A percentile compares a stretch with the other conserved stretches of the same genome.
phyloP scores from a whole-genome alignment of 2,113 vertebrate genomes.

The Mormoops blainvillei region DNA sequence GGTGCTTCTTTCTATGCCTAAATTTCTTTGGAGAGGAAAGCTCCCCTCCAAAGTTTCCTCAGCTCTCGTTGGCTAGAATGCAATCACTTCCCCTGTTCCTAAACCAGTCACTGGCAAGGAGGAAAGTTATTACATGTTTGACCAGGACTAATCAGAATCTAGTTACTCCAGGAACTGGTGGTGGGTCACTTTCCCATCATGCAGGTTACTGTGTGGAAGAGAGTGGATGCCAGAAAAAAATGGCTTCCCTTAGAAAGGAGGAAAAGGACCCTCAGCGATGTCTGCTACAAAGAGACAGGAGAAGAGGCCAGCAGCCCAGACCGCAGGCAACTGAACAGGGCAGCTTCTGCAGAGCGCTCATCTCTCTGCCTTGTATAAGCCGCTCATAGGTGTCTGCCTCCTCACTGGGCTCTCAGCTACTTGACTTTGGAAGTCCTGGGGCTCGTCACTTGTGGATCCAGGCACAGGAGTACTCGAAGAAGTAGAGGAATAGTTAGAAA shows the following conservation, averaged over 20 bases:
- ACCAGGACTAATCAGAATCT: not conserved
- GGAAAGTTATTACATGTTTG: not conserved
- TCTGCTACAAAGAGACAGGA: not conserved
- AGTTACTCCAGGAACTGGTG: not conserved
- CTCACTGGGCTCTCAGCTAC: not conserved
- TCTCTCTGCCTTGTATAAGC: no score
- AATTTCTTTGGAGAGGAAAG: not conserved
- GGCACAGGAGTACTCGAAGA: not conserved
- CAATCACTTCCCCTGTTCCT: not conserved
- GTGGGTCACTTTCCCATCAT: not conserved
- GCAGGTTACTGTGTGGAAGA: not conserved
- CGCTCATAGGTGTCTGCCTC: not conserved
- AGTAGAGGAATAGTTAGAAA: not conserved
- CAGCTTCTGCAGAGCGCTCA: not conserved
- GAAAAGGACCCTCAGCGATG: not conserved
- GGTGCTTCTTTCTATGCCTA: not conserved
- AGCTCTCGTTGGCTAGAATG: not conserved
- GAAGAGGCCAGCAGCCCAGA: not conserved
- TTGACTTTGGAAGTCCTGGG: not conserved
- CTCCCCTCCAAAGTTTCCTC: not conserved
- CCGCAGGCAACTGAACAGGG: not conserved
- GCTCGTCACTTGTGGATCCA: not conserved
- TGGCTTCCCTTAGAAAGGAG: not conserved
- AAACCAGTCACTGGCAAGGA: not conserved
- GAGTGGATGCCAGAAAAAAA: not conserved